Conservation (phyloP, 2,888 invertebrate species). For the Diaphora mendica region DNA sequence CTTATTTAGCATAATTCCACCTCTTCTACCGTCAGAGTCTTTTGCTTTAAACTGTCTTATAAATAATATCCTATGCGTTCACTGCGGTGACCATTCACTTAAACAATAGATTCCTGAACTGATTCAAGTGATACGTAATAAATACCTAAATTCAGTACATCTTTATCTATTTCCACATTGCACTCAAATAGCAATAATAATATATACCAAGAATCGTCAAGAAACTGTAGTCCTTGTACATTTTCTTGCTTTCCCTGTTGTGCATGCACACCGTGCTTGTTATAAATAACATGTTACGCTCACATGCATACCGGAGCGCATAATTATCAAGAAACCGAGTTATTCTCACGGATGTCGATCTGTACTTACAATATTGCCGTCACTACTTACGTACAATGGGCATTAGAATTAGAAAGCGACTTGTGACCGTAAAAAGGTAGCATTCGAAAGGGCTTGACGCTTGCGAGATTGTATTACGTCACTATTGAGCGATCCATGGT, state of each 20-base stretch:
- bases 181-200: not conserved
- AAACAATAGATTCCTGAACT: too few relatives aligned
- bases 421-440: conserved; percentile 83
- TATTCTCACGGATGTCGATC: conserved; percentile 81
- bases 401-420: conserved; percentile 85
- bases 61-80: too few relatives aligned
- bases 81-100: too few relatives aligned
- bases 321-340: conserved; percentile 61
- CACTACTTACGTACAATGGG: conserved; percentile 76
- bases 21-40: too few relatives aligned
- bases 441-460: conserved; percentile 77
- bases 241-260: conserved; percentile 4
- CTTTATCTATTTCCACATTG: not conserved
- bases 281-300: conserved; percentile 38
- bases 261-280: conserved; percentile 4
- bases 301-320: conserved; percentile 57
- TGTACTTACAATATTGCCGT: conserved; percentile 69
- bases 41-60: too few relatives aligned
- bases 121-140: not conserved
- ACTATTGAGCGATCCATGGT: conserved; percentile 70
- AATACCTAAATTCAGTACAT: not conserved
- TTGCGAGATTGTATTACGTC: conserved; percentile 81
- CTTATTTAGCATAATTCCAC: too few relatives aligned
- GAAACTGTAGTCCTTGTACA: conserved; percentile 3
- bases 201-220: not conserved